These are phyloP conservation scores for human (Homo sapiens) DNA, from an alignment of 2,113 vertebrate species.

Conservation along the genomic window DNA sequence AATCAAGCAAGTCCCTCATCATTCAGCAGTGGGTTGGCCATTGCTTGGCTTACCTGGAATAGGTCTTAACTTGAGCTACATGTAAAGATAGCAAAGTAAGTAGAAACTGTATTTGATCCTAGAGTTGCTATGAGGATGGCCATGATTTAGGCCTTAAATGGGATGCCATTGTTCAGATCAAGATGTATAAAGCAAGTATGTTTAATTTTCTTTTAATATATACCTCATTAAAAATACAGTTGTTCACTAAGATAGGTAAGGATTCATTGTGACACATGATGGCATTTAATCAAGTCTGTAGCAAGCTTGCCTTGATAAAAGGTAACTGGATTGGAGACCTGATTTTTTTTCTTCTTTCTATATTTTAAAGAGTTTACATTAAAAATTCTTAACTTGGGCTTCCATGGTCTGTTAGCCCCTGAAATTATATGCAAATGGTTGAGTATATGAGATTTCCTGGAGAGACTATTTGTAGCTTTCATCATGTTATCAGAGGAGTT, in stretches of 20 bases:
- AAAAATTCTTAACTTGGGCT: not conserved
- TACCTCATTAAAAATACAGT: not conserved
- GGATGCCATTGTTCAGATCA: slow-evolving; percentile 12
- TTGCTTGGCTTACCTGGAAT: not conserved
- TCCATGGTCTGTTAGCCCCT: not conserved
- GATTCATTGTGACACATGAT: not conserved
- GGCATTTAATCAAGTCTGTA: not conserved
- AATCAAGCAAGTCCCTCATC: not conserved
- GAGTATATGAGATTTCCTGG: not conserved
- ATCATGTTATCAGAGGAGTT: not conserved
- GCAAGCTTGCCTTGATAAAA: slow-evolving; percentile 15
- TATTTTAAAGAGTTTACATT: not conserved
- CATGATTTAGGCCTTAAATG: slow-evolving; percentile 27
- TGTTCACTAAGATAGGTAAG: not conserved
- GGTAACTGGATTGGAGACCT: not conserved
- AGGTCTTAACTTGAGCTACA: not conserved
- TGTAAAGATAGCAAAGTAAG: not conserved
- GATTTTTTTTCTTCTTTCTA: not conserved
- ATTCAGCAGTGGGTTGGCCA: not conserved
- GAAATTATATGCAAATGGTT: slow-evolving; percentile 1
- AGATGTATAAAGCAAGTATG: not conserved
- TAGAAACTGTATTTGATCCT: not conserved
- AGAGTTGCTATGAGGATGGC: not conserved
- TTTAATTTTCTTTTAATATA: not conserved
- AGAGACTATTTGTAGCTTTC: not conserved